Evolutionary conservation across 2,113 vertebrate genomes (phyloP), one percentile per base, ranked within the genome.

Genomic region (Phrynosoma platyrhinos): DNA sequence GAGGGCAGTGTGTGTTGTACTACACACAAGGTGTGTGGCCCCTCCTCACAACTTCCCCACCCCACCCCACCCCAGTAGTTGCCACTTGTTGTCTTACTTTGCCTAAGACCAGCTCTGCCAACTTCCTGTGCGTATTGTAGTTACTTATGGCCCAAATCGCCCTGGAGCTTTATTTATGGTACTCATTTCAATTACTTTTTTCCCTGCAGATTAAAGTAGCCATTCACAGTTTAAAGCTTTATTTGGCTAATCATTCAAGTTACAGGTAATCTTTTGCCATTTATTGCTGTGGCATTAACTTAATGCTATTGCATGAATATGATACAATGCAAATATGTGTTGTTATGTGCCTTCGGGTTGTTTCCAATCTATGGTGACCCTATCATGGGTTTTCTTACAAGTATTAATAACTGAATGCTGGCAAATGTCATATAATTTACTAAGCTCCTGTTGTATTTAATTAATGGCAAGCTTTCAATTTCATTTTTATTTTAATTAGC

Each of bases 381-480:
- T 36, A 36, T 36, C 36, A 36, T 36, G 36, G 36, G 36, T 36
- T 36, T 36, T 36, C 36, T 36, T 36, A 2, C 36, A 36, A 36
- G 36, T 40, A n/a, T n/a, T 77, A 12, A 88, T 16, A 83, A 23
- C 2, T 55, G 47, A 30, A 30, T 69, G 71, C 9, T 74, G 23
- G 47, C 32, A 82, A 64, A 52, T 40, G 68, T 1, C 85, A 82
- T 27, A 12, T 68, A 85, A 5, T 20, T 40, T 2, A 42, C 47
- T 1, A 23, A 69, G 23, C 32, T 90, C 4, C 5, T 4, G 76
- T 93, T 85, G 88, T 74, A 84, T 53, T 14, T 53, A 27, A 55
- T 83, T 84, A 62, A 36, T 75, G 30, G 32, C 83, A 32, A 3
- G 21, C 62, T 62, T 84, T n/a, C 53, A 84, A 72, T 79, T 79